Evolutionary conservation across 2,113 vertebrate genomes (phyloP).

Genomic region (Xiphophorus maculatus): DNA sequence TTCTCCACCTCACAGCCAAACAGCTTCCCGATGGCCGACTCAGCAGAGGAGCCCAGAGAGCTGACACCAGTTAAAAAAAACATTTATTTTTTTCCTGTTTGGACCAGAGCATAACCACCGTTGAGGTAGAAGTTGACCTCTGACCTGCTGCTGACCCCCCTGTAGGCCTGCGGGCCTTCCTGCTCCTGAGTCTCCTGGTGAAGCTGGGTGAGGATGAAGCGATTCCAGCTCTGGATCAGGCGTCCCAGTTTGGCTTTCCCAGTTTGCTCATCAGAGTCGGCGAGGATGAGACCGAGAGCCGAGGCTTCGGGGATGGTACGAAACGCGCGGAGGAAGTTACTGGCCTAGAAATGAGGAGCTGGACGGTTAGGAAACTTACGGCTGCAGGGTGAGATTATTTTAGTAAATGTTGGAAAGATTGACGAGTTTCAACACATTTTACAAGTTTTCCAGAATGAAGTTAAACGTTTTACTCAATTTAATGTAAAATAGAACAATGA

Average conservation of each 20-base stretch:
- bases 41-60: slow-evolving; percentile 87
- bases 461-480: no score
- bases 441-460: no score
- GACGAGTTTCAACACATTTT: not conserved
- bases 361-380: not conserved
- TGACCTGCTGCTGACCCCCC: slow-evolving; percentile 90
- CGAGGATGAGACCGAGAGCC: slow-evolving; percentile 92
- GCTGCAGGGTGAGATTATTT: not conserved
- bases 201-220: slow-evolving; percentile 97
- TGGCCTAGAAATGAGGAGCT: slow-evolving; percentile 79
- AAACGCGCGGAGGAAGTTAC: slow-evolving; percentile 96
- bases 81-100: not conserved
- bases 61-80: slow-evolving; percentile 61
- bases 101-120: not conserved
- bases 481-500: no score
- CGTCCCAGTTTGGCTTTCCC: slow-evolving; percentile 92
- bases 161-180: slow-evolving; percentile 94
- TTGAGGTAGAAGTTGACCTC: not conserved
- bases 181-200: slow-evolving; percentile 98
- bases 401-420: not conserved
- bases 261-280: slow-evolving; percentile 95
- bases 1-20: slow-evolving; percentile 98
- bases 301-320: slow-evolving; percentile 97
- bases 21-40: slow-evolving; percentile 90
- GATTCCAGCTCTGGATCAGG: slow-evolving; percentile 97